Conservation (phyloP, 2,113 vertebrate genomes). For the Lontra canadensis region DNA sequence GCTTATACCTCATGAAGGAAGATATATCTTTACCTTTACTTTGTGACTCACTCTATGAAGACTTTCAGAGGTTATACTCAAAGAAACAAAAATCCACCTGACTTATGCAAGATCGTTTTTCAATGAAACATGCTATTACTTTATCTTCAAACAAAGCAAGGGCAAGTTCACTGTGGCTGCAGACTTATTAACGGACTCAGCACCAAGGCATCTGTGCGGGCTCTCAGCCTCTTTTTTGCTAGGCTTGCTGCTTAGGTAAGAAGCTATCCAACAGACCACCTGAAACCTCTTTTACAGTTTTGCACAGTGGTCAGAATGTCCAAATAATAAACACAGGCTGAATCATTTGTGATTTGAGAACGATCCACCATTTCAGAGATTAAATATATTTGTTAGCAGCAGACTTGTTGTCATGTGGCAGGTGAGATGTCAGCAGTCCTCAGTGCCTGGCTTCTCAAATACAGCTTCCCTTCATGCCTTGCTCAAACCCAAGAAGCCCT, state of each 20-base stretch:
- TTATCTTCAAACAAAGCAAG: slow-evolving; percentile 10
- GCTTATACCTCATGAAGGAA: neutral
- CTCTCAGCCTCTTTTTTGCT: neutral
- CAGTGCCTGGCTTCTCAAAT: neutral
- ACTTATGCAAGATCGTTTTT: neutral
- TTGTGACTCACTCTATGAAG: slow-evolving; percentile 25
- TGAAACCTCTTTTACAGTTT: neutral
- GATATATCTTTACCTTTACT: neutral
- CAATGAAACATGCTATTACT: slow-evolving; percentile 21
- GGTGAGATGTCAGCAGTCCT: neutral
- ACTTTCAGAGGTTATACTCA: neutral
- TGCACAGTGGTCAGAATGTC: neutral
- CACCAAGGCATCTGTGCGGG: neutral
- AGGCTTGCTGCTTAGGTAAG: neutral
- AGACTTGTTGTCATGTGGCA: neutral
- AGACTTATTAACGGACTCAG: neutral
- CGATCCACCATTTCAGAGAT: neutral
- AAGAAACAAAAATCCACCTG: slow-evolving; percentile 40
- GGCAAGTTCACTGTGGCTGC: neutral
- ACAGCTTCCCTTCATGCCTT: neutral
- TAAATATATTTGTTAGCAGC: neutral
- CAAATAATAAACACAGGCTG: neutral
- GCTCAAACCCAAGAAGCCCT: neutral
- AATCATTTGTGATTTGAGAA: neutral
- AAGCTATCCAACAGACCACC: neutral